These are phyloP conservation scores for Paracentrotus lividus DNA, from an alignment of 53 echinoderm and acorn worm genomes.

Conservation along the genomic window DNA sequence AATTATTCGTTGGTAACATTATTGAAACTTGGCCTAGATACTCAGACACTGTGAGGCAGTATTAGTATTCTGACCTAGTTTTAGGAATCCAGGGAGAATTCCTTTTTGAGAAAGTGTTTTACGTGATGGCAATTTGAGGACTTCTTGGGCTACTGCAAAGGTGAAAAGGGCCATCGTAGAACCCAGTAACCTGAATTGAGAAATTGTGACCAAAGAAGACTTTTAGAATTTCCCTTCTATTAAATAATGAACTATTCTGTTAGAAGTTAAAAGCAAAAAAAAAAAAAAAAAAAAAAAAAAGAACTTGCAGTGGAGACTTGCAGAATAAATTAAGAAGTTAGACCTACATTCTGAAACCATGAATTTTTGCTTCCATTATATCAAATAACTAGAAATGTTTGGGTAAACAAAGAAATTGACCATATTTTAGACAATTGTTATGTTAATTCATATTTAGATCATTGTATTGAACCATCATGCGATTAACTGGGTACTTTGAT, in stretches of 20 bases:
- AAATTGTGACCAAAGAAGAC: not conserved
- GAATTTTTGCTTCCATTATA: too few species aligned
- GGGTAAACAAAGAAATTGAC: too few species aligned
- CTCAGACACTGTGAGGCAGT: not conserved
- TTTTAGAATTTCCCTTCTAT: too few species aligned
- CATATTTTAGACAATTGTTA: too few species aligned
- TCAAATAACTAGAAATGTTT: too few species aligned
- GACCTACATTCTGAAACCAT: too few species aligned
- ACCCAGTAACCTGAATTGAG: not conserved
- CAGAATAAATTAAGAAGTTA: too few species aligned
- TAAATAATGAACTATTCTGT: too few species aligned
- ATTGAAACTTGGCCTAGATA: not conserved
- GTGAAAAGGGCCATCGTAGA: not conserved
- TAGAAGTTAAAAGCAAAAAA: too few species aligned
- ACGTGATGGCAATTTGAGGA: not conserved
- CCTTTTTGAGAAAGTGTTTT: not conserved
- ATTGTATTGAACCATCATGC: not conserved
- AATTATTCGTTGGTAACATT: not conserved
- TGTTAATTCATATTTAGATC: not conserved
- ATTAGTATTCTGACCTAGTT: constrained; percentile 34
- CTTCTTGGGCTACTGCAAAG: not conserved
- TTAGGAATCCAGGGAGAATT: not conserved
- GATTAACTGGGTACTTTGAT: not conserved
- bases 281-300: too few species aligned
- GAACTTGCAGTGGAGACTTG: not conserved